Evolutionary conservation across 2,113 vertebrate species (phyloP), one percentile per base, ranked within the genome.

Genomic region (Myrmecophaga tridactyla): DNA sequence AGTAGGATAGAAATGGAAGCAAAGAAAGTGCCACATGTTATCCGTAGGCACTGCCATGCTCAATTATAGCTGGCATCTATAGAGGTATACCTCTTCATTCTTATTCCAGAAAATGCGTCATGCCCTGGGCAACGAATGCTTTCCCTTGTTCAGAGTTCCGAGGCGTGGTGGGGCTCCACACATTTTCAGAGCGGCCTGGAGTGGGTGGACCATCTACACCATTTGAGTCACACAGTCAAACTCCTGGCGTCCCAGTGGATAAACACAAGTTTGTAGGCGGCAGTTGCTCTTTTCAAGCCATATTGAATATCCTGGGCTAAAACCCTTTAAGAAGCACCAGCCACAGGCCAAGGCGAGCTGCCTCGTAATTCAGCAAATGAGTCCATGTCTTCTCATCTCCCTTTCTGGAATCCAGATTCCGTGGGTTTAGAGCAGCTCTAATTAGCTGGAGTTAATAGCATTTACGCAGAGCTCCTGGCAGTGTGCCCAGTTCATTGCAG

Each of bases 401-500:
- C 82, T 67, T 77, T 86, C 88, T 36, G 63, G 81, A 90, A 63
- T 89, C 93, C 95, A 86, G 86, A 53, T 89, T 90, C 73, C 96
- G 93, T 87, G 4, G 88, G 70, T 96, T 93, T 92, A 70, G 89
- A 76, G 51, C 43, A 56, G 53, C 36, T 62, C 73, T 95, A 90
- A 97, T 96, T 90, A 96, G 94, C 78, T 63, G 70, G 60, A 95
- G 94, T 46, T 96, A 97, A 96, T 94, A 86, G 77, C 89, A 80
- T 96, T 95, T 94, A 69, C 92, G 65, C 77, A 96, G 46, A 94
- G 96, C 77, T 70, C 81, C 92, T 67, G n/a, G n/a, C n/a, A n/a
- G n/a, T n/a, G n/a, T n/a, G n/a, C n/a, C n/a, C n/a, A n/a, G n/a
- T n/a, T n/a, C n/a, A n/a, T n/a, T n/a, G n/a, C n/a, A n/a, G n/a